A percentile compares a stretch with the other conserved stretches of the same genome.
These are phyloP conservation scores for Gobius niger DNA, from an alignment of 2,113 vertebrate genomes.

Conservation along the genomic window DNA sequence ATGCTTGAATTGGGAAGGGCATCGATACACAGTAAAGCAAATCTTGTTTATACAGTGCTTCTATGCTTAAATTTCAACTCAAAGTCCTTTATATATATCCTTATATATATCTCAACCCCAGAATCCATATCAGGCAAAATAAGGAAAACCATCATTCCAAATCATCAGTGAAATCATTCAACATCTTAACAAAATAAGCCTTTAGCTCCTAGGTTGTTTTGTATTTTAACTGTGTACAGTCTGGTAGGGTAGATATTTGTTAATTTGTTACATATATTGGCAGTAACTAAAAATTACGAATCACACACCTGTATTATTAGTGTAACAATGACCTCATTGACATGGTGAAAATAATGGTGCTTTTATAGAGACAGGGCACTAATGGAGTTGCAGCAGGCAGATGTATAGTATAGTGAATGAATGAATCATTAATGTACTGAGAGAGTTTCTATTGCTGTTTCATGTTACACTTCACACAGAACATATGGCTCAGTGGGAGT, in stretches of 20 bases:
- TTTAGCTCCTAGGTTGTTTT: no score
- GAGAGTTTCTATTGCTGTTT: neutral
- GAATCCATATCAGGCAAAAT: no score
- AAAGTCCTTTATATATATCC: no score
- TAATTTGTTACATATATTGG: neutral
- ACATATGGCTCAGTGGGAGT: neutral
- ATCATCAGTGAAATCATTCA: no score
- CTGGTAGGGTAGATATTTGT: no score
- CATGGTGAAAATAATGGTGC: neutral
- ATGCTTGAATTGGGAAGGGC: neutral
- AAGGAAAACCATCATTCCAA: no score
- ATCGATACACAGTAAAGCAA: neutral
- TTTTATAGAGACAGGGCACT: neutral
- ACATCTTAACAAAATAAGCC: no score
- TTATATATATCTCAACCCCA: no score
- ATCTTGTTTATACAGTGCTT: no score
- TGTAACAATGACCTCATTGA: neutral
- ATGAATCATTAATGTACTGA: slow-evolving; percentile 2
- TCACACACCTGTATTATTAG: neutral
- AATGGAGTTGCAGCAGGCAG: slow-evolving; percentile 2
- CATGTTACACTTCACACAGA: neutral
- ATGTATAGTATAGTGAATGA: neutral
- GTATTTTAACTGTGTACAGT: no score
- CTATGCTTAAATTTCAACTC: no score
- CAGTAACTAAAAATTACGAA: neutral